Evolutionary conservation across 2,888 invertebrate species (phyloP), one percentile per base, ranked within the genome.

Genomic region (Dynastes tityus): DNA sequence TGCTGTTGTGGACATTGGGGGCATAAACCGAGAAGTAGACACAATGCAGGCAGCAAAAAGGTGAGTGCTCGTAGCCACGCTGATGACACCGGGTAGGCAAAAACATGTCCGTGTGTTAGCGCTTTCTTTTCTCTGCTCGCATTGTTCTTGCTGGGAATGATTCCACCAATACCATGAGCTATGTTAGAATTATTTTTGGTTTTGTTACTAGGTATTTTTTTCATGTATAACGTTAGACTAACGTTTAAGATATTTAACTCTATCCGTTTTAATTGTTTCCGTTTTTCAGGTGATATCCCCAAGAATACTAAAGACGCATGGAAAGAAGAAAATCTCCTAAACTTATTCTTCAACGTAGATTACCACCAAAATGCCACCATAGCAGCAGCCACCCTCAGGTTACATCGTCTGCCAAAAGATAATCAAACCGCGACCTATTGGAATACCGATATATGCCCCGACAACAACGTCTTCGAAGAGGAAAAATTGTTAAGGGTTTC

Each of bases 401-500:
- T 92, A 8, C 91, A 89, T 85, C 89, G 90, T 81, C 81, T 90
- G 16, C 89, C 90, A 16, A 88, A 89, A 80, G 89, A 89, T 75
- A 89, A 89, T 79, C 79, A 82, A 4, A 88, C 88, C 4, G 67
- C 63, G 2, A 45, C 29, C 1, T 32, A 55, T 22, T 65, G 61
- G 53, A 61, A 8, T 9, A 3, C 71, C 9, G 81, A 81, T 5
- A 70, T 27, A 3, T 80, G 78, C 40, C 80, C 81, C 37, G 87
- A 80, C 80, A 83, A 78, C 63, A 81, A 79, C 45, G 84, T 81
- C 80, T 86, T 82, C 73, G 89, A 89, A 65, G 91, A 91, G 32
- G 92, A 92, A 64, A 90, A 90, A 83, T 89, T 91, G 81, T 89
- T 92, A 75, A 88, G 91, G 79, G 90, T 92, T 78, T 91, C 92